These are phyloP conservation scores for Meghimatium bilineatum DNA, from an alignment of 2,888 invertebrate species.

Conservation along the genomic window DNA sequence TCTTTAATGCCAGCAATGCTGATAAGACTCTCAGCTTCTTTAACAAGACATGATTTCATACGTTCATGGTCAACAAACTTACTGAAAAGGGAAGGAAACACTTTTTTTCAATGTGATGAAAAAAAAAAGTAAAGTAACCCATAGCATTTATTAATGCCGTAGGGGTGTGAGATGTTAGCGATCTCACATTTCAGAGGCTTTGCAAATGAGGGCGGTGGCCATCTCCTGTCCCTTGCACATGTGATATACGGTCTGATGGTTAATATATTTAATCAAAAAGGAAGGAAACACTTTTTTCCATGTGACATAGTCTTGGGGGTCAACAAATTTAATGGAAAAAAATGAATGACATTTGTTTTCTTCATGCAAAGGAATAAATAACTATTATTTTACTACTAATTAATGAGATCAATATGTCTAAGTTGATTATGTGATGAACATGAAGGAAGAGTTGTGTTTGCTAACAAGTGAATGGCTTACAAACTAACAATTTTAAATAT, in stretches of 20 bases:
- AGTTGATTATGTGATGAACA: not conserved
- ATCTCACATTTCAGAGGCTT: too few species aligned
- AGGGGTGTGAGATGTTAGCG: too few species aligned
- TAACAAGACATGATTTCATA: constrained; percentile 64
- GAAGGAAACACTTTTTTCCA: too few species aligned
- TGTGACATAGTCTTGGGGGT: too few species aligned
- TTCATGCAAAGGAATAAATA: too few species aligned
- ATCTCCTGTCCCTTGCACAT: too few species aligned
- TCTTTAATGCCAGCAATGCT: constrained; percentile 57
- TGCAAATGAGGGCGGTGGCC: too few species aligned
- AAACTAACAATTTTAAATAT: not conserved
- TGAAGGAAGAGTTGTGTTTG: not conserved
- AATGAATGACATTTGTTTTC: too few species aligned
- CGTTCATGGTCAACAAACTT: constrained; percentile 64
- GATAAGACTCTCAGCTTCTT: constrained; percentile 62
- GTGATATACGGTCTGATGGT: too few species aligned
- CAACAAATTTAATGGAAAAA: too few species aligned
- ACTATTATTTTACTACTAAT: not conserved
- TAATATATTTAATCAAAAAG: too few species aligned
- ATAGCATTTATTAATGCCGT: too few species aligned
- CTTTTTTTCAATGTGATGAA: not conserved
- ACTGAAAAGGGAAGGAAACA: constrained; percentile 55
- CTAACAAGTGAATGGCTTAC: not conserved
- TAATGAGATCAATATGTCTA: not conserved
- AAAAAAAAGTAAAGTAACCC: not conserved